Percentiles rank a stretch among this genome's conserved stretches.
Evolutionary conservation across 2,113 vertebrate genomes (phyloP).

Genomic region (Carettochelys insculpta): DNA sequence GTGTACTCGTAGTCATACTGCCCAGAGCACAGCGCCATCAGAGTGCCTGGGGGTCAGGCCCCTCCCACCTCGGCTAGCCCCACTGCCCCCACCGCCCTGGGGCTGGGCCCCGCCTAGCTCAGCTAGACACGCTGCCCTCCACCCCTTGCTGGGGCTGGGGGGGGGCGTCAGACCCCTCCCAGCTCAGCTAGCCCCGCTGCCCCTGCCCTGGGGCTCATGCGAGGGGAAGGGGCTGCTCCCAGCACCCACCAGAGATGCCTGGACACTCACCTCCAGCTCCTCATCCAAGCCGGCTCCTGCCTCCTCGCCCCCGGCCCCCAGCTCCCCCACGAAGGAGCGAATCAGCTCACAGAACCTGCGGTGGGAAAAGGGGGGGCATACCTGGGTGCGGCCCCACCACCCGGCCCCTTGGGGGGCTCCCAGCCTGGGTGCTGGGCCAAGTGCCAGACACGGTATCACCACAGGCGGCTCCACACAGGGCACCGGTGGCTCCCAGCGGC

Average conservation of each 20-base stretch:
- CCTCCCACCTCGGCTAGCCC: too few relatives aligned
- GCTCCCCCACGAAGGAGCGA: slow-evolving; percentile 80
- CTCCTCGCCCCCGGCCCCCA: slow-evolving; percentile 59
- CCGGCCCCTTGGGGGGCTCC: neutral
- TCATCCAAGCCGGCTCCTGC: slow-evolving; percentile 52
- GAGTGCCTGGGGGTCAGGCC: neutral
- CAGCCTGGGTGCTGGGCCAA: neutral
- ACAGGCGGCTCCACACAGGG: too few relatives aligned
- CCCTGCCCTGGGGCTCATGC: too few relatives aligned
- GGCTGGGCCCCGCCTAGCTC: too few relatives aligned
- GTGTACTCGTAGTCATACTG: slow-evolving; percentile 89
- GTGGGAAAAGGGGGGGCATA: neutral
- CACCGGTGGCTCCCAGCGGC: too few relatives aligned
- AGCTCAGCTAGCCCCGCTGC: neutral
- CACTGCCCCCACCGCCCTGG: neutral
- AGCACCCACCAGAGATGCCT: neutral
- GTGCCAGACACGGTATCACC: neutral
- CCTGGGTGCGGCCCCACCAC: neutral
- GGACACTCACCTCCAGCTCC: slow-evolving; percentile 82
- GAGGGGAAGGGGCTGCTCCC: too few relatives aligned
- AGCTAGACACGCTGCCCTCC: neutral
- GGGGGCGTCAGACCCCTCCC: too few relatives aligned
- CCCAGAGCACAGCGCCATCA: rapidly evolving
- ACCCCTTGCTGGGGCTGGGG: too few relatives aligned
- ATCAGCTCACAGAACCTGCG: slow-evolving; percentile 87